Percentiles rank a stretch among this genome's conserved stretches.
Conservation (phyloP, 1,140 invertebrate species). For the Kradibia gibbosae region DNA sequence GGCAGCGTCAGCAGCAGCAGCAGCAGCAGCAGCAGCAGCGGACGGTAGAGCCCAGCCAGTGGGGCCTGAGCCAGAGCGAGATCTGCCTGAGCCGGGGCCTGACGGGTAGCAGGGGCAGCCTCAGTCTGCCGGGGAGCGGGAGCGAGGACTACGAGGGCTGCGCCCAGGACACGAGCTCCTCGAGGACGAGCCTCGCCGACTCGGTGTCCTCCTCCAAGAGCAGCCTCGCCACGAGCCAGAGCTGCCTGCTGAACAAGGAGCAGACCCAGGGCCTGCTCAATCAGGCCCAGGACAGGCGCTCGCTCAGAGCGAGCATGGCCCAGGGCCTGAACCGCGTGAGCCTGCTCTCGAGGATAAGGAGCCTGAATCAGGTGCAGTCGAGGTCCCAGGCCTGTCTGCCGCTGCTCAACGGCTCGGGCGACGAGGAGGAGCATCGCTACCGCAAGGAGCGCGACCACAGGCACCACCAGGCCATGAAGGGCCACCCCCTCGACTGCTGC, state of each 20-base stretch:
- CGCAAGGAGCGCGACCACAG: slow-evolving; percentile 22
- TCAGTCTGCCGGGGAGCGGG: slow-evolving; percentile 58
- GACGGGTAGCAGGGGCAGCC: slow-evolving; percentile 61
- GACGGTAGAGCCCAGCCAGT: slow-evolving; percentile 59
- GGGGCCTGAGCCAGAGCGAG: slow-evolving; percentile 72
- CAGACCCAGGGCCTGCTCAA: slow-evolving; percentile 68
- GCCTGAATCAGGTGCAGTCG: slow-evolving; percentile 54
- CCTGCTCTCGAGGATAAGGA: slow-evolving; percentile 35
- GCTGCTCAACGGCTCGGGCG: slow-evolving; percentile 13
- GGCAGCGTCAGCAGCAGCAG: slow-evolving; percentile 50
- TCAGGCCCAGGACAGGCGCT: slow-evolving; percentile 52
- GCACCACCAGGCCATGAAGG: slow-evolving; percentile 31
- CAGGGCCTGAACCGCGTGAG: slow-evolving; percentile 37
- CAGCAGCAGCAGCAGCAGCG: slow-evolving; percentile 52
- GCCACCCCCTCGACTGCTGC: slow-evolving; percentile 16
- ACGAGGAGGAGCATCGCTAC: slow-evolving; percentile 10
- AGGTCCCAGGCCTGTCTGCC: slow-evolving; percentile 62
- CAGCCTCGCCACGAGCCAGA: slow-evolving; percentile 65
- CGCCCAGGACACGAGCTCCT: slow-evolving; percentile 32
- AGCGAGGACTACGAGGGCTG: slow-evolving; percentile 67
- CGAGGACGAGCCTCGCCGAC: slow-evolving; percentile 52
- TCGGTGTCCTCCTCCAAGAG: slow-evolving; percentile 66
- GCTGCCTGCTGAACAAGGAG: slow-evolving; percentile 68
- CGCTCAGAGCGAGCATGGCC: slow-evolving; percentile 43
- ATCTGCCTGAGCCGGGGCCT: slow-evolving; percentile 68